A percentile compares a stretch with the other conserved stretches of the same genome.
phyloP scores from a whole-genome alignment of 2,797 vertebrate genomes.

The Lutjanus campechanus region DNA sequence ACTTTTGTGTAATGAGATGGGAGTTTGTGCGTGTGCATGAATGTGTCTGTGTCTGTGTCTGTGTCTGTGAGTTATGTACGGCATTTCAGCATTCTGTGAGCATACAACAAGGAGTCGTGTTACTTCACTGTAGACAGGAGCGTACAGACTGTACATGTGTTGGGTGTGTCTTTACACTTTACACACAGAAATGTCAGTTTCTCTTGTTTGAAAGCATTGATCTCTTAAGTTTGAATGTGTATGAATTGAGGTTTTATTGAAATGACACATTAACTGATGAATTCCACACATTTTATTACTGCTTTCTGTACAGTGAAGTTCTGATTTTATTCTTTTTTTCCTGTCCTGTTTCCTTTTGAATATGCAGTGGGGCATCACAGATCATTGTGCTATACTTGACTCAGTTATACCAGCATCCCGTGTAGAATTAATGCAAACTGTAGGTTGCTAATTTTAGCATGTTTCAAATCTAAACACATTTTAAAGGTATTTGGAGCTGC shows the following conservation, averaged over 20 bases:
- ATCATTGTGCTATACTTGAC: slow-evolving; percentile 50
- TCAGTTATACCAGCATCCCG: slow-evolving; percentile 44
- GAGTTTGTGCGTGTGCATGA: slow-evolving; percentile 49
- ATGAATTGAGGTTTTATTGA: slow-evolving; percentile 19
- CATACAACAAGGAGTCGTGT: slow-evolving; percentile 73
- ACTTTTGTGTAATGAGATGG: slow-evolving; percentile 77
- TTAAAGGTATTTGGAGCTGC: slow-evolving; percentile 88
- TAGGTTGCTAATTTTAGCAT: slow-evolving; percentile 66
- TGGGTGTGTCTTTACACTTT: slow-evolving; percentile 46
- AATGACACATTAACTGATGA: slow-evolving; percentile 4
- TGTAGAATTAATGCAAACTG: slow-evolving; percentile 51
- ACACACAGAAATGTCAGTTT: slow-evolving; percentile 42
- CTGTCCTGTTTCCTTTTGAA: slow-evolving; percentile 78
- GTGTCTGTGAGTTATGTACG: slow-evolving; percentile 70
- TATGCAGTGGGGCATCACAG: slow-evolving; percentile 34
- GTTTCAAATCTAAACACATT: slow-evolving; percentile 68
- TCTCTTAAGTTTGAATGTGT: slow-evolving; percentile 12
- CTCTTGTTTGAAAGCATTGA: slow-evolving; percentile 25
- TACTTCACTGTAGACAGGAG: slow-evolving; percentile 65
- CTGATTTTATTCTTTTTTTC: not conserved
- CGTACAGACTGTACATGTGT: slow-evolving; percentile 55
- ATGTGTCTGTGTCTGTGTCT: slow-evolving; percentile 63
- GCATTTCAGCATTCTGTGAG: slow-evolving; percentile 77
- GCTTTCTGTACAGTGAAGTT: slow-evolving; percentile 30
- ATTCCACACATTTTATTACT: not conserved